phyloP scores from a whole-genome alignment of 2,797 vertebrate genomes.

The Staurois parvus region DNA sequence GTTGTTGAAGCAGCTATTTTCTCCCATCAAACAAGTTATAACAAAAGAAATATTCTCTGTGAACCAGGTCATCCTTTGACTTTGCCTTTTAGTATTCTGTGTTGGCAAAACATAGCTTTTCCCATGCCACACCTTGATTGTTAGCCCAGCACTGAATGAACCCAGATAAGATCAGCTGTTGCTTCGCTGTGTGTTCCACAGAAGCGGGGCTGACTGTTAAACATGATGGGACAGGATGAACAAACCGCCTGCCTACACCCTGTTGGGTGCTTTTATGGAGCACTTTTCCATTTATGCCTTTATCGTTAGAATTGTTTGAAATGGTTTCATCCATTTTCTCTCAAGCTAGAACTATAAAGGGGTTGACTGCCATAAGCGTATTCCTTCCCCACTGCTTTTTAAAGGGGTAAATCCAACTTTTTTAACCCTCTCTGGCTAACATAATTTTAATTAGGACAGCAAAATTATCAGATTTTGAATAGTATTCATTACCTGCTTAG shows the following conservation, averaged over 20 bases:
- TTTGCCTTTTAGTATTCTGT: conserved; percentile 24
- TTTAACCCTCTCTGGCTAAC: too few species aligned
- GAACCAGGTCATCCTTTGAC: conserved; percentile 44
- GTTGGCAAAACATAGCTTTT: conserved; percentile 22
- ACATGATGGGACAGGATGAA: conserved; percentile 15
- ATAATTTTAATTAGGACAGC: too few species aligned
- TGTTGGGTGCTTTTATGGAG: neutral
- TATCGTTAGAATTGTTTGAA: too few species aligned
- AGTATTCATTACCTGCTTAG: too few species aligned
- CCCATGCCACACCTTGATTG: conserved; percentile 49
- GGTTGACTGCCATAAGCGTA: too few species aligned
- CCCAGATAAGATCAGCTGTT: conserved; percentile 19
- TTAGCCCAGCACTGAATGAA: conserved; percentile 2
- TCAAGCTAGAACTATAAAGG: too few species aligned
- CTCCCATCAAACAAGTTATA: conserved; percentile 44
- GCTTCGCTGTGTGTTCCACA: neutral
- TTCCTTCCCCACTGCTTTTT: too few species aligned
- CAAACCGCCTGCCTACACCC: conserved; percentile 18
- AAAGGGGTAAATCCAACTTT: too few species aligned
- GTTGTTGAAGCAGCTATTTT: neutral
- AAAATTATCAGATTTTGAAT: too few species aligned
- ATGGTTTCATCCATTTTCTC: too few species aligned
- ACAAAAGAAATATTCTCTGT: conserved; percentile 44
- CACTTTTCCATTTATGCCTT: neutral
- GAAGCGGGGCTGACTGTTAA: neutral